Base-by-base conservation (phyloP, 92 coral and sea anemone genomes). In the Palythoa grandis region DNA sequence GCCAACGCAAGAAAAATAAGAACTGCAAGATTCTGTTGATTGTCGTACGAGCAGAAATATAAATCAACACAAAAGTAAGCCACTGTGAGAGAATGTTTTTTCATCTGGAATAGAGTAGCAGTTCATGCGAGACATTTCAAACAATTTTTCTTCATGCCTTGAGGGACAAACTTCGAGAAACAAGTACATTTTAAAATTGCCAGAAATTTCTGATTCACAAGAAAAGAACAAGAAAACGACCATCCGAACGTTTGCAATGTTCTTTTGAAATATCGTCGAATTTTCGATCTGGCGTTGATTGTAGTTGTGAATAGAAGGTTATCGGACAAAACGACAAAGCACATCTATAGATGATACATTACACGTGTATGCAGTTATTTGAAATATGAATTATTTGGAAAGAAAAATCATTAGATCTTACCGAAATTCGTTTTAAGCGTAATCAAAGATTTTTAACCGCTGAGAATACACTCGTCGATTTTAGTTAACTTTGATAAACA, bases 341-440 rank as follows among this genome's bases (percentile, higher is more conserved):
- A 35, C 6, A 52, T 52, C 38, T 52, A 50, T 19, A 23, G 56
- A 80, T 39, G 40, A 43, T 48, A 80, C 74, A 80, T 80, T 80
- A 80, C 85, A 80, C 85, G 85, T 80, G 85, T 66, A 65, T 66
- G 22, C 25, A 80, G 85, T 80, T 35, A 80, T 80, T 80, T 67
- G 37, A 80, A 80, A 80, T 80, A 80, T 80, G 85, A 80, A 67
- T 43, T 19, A 19, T 52, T 53, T 80, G 58, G 75, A 80, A 47
- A 80, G 63, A 48, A 66, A 15, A 23, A 47, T 80, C 22, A 43
- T 56, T 10, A 79, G 35, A 65, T 43, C 47, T 79, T 29, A 47
- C 72, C 53, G 63, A 57, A 65, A 65, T 43, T 47, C 50, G 63
- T 63, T 79, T 79, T 79, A 40, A 29, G 61, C 74, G 85, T 43